A percentile compares a stretch with the other conserved stretches of the same genome.
phyloP scores from a whole-genome alignment of 2,888 invertebrate genomes.

The Drosophila eohydei region DNA sequence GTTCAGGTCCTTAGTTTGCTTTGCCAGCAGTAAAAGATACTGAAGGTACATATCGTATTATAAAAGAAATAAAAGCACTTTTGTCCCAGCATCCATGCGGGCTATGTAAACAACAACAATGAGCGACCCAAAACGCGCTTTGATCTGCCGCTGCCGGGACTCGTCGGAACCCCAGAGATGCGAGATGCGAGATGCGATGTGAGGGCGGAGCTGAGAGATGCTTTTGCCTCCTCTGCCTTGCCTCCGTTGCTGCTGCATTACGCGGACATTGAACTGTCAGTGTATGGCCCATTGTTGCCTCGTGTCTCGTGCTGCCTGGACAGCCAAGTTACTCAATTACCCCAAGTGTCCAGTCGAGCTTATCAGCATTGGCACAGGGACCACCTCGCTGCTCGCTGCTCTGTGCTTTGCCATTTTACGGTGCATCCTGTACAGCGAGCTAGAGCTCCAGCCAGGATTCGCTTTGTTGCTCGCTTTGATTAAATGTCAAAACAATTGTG shows the following conservation, averaged over 20 bases:
- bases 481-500: conserved; percentile 79
- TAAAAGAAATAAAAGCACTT: conserved; percentile 64
- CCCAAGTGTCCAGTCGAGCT: conserved; percentile 75
- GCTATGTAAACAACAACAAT: conserved; percentile 45
- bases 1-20: conserved; percentile 29
- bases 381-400: conserved; percentile 8
- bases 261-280: conserved; percentile 69
- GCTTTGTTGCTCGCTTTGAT: conserved; percentile 67
- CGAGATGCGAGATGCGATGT: not conserved
- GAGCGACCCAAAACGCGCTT: conserved; percentile 55
- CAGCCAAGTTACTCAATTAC: conserved; percentile 72
- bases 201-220: conserved; percentile 4
- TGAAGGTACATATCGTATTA: conserved; percentile 49
- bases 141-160: conserved; percentile 48
- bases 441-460: conserved; percentile 20
- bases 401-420: conserved; percentile 35
- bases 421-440: conserved; percentile 26
- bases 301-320: conserved; percentile 11
- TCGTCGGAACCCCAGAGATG: conserved; percentile 1
- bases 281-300: conserved; percentile 31
- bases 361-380: conserved; percentile 48
- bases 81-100: conserved; percentile 41
- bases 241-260: conserved; percentile 20
- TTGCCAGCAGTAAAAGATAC: conserved; percentile 42
- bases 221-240: not conserved